Evolutionary conservation across 2,888 invertebrate species (phyloP).

Genomic region (Marasmarcha lunaedactyla): DNA sequence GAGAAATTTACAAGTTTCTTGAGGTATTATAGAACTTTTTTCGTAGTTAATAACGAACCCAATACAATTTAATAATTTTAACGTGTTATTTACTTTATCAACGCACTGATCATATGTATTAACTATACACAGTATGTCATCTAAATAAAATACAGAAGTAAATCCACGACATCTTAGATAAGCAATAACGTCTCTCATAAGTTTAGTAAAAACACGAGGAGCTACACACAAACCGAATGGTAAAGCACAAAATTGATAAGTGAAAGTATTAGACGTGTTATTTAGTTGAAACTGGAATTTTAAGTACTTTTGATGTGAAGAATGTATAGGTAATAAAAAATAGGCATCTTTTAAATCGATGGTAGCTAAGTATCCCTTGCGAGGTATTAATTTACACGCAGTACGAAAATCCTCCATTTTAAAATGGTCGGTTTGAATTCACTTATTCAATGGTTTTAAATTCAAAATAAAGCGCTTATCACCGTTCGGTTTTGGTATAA

Average conservation of each 20-base stretch:
- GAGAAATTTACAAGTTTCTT: conserved; percentile 2
- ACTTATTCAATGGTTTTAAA: neutral
- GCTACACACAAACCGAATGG: conserved; percentile 9
- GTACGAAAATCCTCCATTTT: conserved; percentile 3
- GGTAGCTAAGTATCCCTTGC: conserved; percentile 1
- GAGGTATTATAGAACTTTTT: no score
- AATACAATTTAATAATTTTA: neutral
- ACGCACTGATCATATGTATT: neutral
- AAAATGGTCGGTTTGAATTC: no score
- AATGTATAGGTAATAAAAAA: neutral
- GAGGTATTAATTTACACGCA: neutral
- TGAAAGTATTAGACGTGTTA: neutral
- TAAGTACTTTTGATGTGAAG: neutral
- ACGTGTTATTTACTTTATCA: neutral
- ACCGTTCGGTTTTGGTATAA: neutral
- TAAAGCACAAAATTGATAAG: conserved; percentile 7
- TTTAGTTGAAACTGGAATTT: conserved; percentile 1
- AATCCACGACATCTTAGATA: conserved; percentile 5
- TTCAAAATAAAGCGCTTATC: conserved; percentile 1
- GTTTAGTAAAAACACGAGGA: conserved; percentile 7
- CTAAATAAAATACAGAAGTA: conserved; percentile 10
- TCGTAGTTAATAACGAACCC: conserved; percentile 6
- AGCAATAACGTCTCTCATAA: conserved; percentile 7
- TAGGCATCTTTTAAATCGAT: neutral
- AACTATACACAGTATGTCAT: conserved; percentile 12